These are phyloP conservation scores for Pteropus rufus DNA, from an alignment of 2,797 vertebrate genomes.

Conservation along the genomic window DNA sequence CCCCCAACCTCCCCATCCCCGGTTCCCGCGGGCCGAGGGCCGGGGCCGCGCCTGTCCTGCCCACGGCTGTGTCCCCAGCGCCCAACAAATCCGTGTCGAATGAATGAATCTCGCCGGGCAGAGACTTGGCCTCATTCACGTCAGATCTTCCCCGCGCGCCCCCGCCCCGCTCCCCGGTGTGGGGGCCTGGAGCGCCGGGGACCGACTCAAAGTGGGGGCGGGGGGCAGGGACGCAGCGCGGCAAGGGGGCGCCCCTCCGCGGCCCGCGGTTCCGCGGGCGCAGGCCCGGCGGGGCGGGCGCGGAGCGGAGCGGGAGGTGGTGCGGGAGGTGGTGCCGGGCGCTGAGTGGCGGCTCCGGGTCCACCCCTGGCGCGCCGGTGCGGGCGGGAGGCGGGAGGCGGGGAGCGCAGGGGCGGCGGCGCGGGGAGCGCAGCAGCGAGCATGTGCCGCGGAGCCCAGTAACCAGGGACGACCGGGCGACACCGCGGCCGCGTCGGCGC, in stretches of 20 bases:
- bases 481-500: slow-evolving; percentile 61
- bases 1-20: not conserved
- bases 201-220: not conserved
- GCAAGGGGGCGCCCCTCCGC: not conserved
- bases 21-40: not conserved
- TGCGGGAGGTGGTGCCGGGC: slow-evolving; percentile 59
- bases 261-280: not conserved
- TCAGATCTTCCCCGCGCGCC: not conserved
- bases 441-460: slow-evolving; percentile 85
- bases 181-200: too few relatives aligned
- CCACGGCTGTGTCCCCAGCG: not conserved
- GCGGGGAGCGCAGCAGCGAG: slow-evolving; percentile 80
- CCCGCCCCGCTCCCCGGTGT: not conserved
- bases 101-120: slow-evolving; percentile 29
- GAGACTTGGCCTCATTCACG: not conserved
- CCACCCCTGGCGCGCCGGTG: slow-evolving; percentile 66
- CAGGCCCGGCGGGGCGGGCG: slow-evolving; percentile 35
- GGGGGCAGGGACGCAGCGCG: not conserved
- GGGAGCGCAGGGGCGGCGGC: slow-evolving; percentile 62
- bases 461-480: slow-evolving; percentile 89
- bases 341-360: slow-evolving; percentile 74
- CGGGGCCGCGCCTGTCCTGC: not conserved
- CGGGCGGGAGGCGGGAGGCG: slow-evolving; percentile 58
- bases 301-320: slow-evolving; percentile 40
- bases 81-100: not conserved